Conservation (phyloP, 2,888 invertebrate species). For the Dryocosmus kuriphilus region DNA sequence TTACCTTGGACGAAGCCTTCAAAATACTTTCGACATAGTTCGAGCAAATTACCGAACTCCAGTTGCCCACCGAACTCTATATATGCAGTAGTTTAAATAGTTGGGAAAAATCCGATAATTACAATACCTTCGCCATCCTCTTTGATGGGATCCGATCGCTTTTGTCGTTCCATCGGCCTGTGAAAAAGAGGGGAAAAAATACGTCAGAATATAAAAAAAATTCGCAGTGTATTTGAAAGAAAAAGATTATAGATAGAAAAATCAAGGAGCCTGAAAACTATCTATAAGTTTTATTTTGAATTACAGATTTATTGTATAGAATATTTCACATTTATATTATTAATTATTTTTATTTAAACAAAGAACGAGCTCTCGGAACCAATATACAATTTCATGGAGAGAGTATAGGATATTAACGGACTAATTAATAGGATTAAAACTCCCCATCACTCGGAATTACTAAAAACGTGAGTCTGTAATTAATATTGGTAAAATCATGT, state of each 20-base stretch:
- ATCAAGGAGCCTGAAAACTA: too few relatives aligned
- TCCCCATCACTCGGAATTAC: not conserved
- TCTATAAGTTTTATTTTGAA: too few relatives aligned
- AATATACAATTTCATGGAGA: not conserved
- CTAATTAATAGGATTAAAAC: conserved; percentile 18
- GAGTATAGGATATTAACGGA: not conserved
- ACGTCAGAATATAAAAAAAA: not conserved
- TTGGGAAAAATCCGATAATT: conserved; percentile 34
- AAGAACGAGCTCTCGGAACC: not conserved
- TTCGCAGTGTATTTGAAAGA: not conserved
- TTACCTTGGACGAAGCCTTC: conserved; percentile 25
- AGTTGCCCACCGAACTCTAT: not conserved
- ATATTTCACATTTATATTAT: too few relatives aligned
- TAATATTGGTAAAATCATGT: not conserved
- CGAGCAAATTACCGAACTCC: conserved; percentile 21
- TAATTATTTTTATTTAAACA: too few relatives aligned
- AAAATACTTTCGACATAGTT: conserved; percentile 38
- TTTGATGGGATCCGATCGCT: conserved; percentile 13
- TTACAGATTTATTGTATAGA: too few relatives aligned
- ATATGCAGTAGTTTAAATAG: conserved; percentile 16
- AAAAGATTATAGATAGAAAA: not conserved
- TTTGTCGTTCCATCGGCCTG: not conserved
- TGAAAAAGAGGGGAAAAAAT: not conserved
- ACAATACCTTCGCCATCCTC: conserved; percentile 6
- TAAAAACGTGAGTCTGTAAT: not conserved